A percentile compares a stretch with the other conserved stretches of the same genome.
phyloP scores from a whole-genome alignment of 2,113 vertebrate species.

The Furnarius figulus region DNA sequence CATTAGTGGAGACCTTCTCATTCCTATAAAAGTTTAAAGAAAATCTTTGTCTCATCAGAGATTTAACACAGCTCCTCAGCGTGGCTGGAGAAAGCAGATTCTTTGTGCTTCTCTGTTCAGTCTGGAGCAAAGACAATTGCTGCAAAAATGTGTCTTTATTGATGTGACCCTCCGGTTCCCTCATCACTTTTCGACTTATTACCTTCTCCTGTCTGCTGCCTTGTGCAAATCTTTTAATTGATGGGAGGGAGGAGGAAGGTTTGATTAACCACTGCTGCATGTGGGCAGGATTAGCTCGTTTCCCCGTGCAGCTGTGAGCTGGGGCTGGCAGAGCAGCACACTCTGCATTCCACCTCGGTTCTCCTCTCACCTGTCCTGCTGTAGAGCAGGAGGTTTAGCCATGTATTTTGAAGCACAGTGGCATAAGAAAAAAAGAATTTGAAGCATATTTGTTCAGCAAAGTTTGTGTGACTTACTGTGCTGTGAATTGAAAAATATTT shows the following conservation, averaged over 20 bases:
- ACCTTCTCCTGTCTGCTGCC: neutral
- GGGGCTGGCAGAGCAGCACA: neutral
- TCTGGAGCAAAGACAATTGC: conserved; percentile 35
- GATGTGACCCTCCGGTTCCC: neutral
- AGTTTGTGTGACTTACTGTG: neutral
- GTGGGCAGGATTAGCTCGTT: neutral
- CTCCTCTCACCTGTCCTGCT: neutral
- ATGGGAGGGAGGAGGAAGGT: neutral
- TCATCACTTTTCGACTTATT: neutral
- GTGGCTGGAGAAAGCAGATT: conserved; percentile 9
- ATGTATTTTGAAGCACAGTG: neutral
- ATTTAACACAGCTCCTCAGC: conserved; percentile 56
- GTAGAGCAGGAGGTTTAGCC: neutral
- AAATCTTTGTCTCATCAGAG: conserved; percentile 74
- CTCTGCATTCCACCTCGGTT: neutral
- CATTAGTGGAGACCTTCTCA: conserved; percentile 77
- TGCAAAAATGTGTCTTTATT: conserved; percentile 59
- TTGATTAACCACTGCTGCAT: conserved; percentile 26
- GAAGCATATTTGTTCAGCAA: neutral
- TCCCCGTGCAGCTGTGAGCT: neutral
- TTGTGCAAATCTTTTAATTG: conserved; percentile 52
- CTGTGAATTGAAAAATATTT: neutral
- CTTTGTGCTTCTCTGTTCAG: neutral
- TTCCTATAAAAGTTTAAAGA: conserved; percentile 77
- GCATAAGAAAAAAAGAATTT: neutral